Conservation (phyloP, 2,888 invertebrate species). For the Cryptophagus acutangulus region DNA sequence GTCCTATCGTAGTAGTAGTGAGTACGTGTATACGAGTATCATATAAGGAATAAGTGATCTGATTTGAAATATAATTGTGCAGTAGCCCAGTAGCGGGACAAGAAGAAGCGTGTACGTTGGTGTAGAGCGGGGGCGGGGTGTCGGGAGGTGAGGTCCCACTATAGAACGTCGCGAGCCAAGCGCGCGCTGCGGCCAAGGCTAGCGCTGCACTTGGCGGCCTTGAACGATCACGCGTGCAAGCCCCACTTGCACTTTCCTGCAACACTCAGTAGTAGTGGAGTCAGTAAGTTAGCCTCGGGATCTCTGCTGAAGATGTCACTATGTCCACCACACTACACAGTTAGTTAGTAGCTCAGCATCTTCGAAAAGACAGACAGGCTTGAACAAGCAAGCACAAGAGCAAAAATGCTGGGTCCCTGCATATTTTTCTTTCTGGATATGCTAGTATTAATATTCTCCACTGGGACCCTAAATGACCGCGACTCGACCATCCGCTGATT, state of each 20-base stretch:
- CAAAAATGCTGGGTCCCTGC: too few species aligned
- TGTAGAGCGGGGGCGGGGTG: constrained; percentile 28
- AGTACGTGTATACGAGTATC: background rate
- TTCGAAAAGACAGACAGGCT: constrained; percentile 14
- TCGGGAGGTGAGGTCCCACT: constrained; percentile 31
- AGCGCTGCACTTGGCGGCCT: constrained; percentile 44
- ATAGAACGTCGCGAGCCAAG: constrained; percentile 42
- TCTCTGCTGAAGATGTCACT: constrained; percentile 15
- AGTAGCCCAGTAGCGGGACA: constrained; percentile 14
- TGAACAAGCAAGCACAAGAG: too few species aligned
- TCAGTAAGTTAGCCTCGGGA: constrained; percentile 16
- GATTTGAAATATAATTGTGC: constrained; percentile 8
- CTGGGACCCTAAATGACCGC: constrained; percentile 10
- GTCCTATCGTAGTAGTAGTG: too few species aligned
- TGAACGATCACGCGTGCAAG: constrained; percentile 45
- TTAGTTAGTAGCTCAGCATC: constrained; percentile 24
- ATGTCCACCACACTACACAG: background rate
- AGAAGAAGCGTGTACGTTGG: constrained; percentile 23
- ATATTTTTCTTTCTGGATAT: background rate
- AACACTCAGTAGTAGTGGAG: constrained; percentile 16
- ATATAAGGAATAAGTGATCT: background rate
- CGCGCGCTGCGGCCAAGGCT: constrained; percentile 40
- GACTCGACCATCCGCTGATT: constrained; percentile 28
- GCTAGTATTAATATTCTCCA: background rate
- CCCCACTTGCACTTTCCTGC: constrained; percentile 41